These are phyloP conservation scores for Rafetus swinhoei DNA, from an alignment of 2,113 vertebrate species.

Conservation along the genomic window DNA sequence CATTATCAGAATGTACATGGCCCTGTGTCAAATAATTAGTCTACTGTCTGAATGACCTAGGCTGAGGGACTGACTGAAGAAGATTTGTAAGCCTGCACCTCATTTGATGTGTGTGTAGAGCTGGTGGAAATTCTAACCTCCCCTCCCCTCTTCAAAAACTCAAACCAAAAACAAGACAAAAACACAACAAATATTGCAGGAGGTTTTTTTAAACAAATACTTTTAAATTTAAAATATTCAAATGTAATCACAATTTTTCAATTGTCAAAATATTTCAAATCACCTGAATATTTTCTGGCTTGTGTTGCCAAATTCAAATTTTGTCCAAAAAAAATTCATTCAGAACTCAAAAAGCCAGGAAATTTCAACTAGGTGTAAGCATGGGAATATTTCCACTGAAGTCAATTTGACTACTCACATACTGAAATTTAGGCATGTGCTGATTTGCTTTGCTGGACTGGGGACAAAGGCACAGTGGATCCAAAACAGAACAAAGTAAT, in stretches of 20 bases:
- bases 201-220: background rate
- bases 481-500: background rate
- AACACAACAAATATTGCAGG: background rate
- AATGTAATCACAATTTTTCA: background rate
- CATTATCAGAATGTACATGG: accelerated
- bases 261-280: background rate
- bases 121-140: background rate
- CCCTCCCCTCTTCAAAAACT: background rate
- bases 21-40: background rate
- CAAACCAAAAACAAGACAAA: background rate
- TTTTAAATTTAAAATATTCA: background rate
- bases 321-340: background rate
- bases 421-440: background rate
- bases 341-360: background rate
- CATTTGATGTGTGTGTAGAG: background rate
- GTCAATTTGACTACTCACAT: background rate
- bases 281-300: background rate
- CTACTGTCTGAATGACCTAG: background rate
- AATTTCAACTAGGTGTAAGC: background rate
- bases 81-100: accelerated
- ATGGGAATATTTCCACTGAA: background rate
- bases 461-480: background rate
- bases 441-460: background rate
- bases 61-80: background rate
- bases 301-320: background rate